Base-by-base conservation (phyloP, 2,797 vertebrate species). In the Sebastes matsubarae region DNA sequence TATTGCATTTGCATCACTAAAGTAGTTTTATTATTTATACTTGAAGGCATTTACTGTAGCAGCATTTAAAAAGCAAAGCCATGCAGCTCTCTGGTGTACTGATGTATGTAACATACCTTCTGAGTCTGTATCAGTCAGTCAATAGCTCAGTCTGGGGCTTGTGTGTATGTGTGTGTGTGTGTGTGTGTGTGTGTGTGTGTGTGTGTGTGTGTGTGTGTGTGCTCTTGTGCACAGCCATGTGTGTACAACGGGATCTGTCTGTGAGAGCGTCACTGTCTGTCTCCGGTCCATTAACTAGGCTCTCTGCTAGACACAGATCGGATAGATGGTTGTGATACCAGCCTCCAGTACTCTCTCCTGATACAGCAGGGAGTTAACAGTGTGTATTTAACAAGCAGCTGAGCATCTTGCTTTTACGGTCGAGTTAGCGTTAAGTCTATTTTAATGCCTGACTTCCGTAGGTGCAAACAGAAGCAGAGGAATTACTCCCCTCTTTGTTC, bases 271-370 rank as follows among this genome's bases (percentile, higher is more conserved):
- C 91, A 81, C 90, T 89, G 91, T 93, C 92, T 93, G 91, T 93
- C 93, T 93, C 90, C 81, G 89, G 80, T 91, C 87, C 92, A 92
- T 94, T 95, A 94, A 93, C 92, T 82, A 75, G 89, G 88, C 89
- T 90, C 90, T 94, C 89, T 87, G 83, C 89, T 88, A 88, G 91
- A 93, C 93, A 90, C 89, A 85, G 90, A 93, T 93, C 87, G 86
- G 89, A 93, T 93, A 86, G 89, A 90, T 83, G 89, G 87, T 83
- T 78, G 84, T 83, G 90, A 93, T 88, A 86, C 82, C 79, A 85
- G 87, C 90, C 82, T 91, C 76, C 79, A 70, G 78, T 83, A 2
- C 52, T 24, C 52, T 82, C 83, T 54, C 66, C 86, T 87, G 78
- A 72, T 85, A 29, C 77, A 75, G 83, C 79, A 29, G 64, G 66